Evolutionary conservation across 2,888 invertebrate species (phyloP), one percentile per base, ranked within the genome.

Genomic region (Junonia oenone): DNA sequence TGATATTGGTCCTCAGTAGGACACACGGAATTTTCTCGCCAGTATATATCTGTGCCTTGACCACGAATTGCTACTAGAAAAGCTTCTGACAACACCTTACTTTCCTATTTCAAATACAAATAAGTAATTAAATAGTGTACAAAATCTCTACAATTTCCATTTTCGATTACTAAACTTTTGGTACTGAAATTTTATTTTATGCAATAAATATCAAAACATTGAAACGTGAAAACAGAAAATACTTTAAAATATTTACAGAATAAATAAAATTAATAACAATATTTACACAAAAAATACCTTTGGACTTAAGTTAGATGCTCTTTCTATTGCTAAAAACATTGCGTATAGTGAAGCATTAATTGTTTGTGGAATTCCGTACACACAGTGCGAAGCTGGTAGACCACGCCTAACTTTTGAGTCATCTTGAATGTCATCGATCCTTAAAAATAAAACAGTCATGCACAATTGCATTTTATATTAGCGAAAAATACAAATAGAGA

Each of bases 41-140:
- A 98, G 83, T 96, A 97, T 59, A 98, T 95, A 84, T 98, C 98
- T 94, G 97, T 95, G n/a, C 97, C 97, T 81, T 98, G 98, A 0
- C 97, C 98, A 53, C 96, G 92, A 77, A 97, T 96, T 50, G 97
- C 83, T 74, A 97, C 96, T 1, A 59, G n/a, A 29, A 49, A 47
- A n/a, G 40, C 9, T 15, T 56, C 49, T 3, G 35, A 9, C 13
- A 37, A 33, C 2, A 58, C n/a, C 9, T 54, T 15, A 6, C 43
- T 14, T 0, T 45, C 62, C 63, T 63, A 9, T 35, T 14, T n/a
- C 3, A n/a, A 35, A 35, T 6, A 27, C 5, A 22, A 22, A 22
- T 22, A 22, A 22, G 3, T 5, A 22, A n/a, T n/a, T n/a, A 22
- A 3, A 22, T 5, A 22, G 5, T 22, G 5, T 22, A 22, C n/a